Base-by-base conservation (phyloP, 2,888 invertebrate genomes). In the Pyrocoelia pectoralis region DNA sequence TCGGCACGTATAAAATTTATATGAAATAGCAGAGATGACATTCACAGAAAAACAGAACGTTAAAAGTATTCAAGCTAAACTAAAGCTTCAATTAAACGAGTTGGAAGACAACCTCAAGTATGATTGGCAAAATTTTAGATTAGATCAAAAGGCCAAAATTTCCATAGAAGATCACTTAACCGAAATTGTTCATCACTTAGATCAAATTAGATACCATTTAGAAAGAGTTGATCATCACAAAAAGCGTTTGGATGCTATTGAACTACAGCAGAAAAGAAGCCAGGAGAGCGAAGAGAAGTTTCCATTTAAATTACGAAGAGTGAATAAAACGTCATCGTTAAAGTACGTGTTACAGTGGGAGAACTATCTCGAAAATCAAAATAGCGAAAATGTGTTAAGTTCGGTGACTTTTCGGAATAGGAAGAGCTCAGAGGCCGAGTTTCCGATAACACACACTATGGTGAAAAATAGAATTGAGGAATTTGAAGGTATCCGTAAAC, bases 341-440 rank as follows among this genome's bases (percentile, higher is more conserved):
- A 63, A 58, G 14, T 58, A 63, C 10, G 55, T 63, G 0, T 29
- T 43, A 6, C 63, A 63, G 13, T 63, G 63, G 63, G 63, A 63
- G 33, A 55, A 58, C 18, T 15, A 57, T 24, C 8, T 58, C 3
- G 55, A 63, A 5, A 43, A 58, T 2, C 38, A 55, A 10, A 53
- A 56, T 38, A 40, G 14, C 9, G 49, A 43, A n/a, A 52, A 48
- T 12, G 0, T 24, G 1, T 12, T 55, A n/a, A 61, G 43, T 40
- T 12, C 13, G 12, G 33, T 57, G 9, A 54, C 33, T 8, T 48
- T 38, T 4, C 9, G 40, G 18, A 46, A 12, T 12, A 56, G 51
- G 14, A 12, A 1, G 2, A 10, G 8, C 8, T 14, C 13, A 1
- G 18, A 5, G 2, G 1, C 8, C 1, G 48, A 54, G 4, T 13